These are phyloP conservation scores for Simalia tracyae DNA, from an alignment of 2,797 vertebrate genomes.

Conservation along the genomic window DNA sequence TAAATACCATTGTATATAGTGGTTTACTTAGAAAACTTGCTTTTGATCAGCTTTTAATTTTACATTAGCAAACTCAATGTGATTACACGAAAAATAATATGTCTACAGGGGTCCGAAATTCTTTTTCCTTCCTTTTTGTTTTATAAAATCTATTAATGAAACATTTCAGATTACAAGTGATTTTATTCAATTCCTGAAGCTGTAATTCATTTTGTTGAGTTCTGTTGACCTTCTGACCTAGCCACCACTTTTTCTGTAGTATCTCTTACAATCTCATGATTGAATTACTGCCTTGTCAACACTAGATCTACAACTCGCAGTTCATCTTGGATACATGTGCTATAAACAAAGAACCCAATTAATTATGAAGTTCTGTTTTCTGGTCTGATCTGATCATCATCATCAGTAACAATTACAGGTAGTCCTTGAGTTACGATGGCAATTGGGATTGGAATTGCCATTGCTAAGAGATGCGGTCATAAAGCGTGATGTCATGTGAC, in stretches of 20 bases:
- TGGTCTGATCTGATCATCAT: constrained; percentile 1
- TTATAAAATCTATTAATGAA: constrained; percentile 15
- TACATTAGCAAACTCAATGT: not conserved
- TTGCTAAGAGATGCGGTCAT: not conserved
- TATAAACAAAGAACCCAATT: not conserved
- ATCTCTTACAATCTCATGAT: constrained; percentile 1
- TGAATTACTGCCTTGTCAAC: constrained; percentile 30
- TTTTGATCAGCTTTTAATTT: constrained; percentile 2
- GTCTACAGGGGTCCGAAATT: not conserved
- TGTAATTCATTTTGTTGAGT: constrained; percentile 35
- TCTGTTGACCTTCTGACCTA: not conserved
- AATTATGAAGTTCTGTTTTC: not conserved
- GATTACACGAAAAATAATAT: constrained; percentile 25
- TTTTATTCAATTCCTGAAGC: constrained; percentile 1
- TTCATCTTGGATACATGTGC: constrained; percentile 3
- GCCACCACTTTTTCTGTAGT: not conserved
- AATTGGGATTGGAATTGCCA: not conserved
- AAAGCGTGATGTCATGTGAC: not conserved
- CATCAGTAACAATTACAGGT: not conserved
- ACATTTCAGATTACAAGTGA: not conserved
- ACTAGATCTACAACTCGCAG: not conserved
- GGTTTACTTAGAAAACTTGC: not conserved
- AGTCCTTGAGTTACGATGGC: not conserved
- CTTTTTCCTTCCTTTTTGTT: not conserved
- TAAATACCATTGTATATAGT: not conserved